Evolutionary conservation across 2,888 invertebrate genomes (phyloP), one percentile per base, ranked within the genome.

Genomic region (Theretra japonica): DNA sequence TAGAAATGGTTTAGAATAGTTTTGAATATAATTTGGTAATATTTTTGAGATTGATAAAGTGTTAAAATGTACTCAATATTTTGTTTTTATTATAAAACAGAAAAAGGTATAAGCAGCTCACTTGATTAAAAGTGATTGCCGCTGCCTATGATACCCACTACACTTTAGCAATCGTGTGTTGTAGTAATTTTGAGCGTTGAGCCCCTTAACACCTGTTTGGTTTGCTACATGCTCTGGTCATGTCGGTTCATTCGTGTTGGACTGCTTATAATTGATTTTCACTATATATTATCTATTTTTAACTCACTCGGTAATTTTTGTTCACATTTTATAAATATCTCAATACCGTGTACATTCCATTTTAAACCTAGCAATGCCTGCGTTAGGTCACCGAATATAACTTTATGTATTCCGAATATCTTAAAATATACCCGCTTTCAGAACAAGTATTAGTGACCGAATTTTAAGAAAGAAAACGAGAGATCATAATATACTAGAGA

Each of bases 281-380:
- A 41, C 1, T 41, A 5, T 11, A 41, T 8, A 11, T 11, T 41
- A 11, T 41, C 2, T 11, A 11, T 41, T 41, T 41, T 41, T 41
- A 6, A 2, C 41, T 19, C 19, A 62, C 11, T 48, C 8, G 21
- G 41, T 41, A 23, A 11, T 41, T 4, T 65, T 65, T 48, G 48
- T 65, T 65, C 65, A 65, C 65, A 65, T 65, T 65, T 65, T 65
- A 65, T 65, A 65, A 23, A 23, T 48, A 23, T 23, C 48, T 65
- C 48, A 23, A 23, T 23, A 65, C 23, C 48, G 4, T 65, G 21
- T 65, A 65, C 65, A 65, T 65, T 65, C 65, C 65, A 65, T 65
- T n/a, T 65, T 19, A 53, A 48, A 23, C 8, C n/a, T 23, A 41
- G 3, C 23, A 48, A 65, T 65, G 15, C 17, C 41, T 23, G 65